Evolutionary conservation across 1,140 invertebrate genomes (phyloP).

Genomic region (Goniozus legneri): DNA sequence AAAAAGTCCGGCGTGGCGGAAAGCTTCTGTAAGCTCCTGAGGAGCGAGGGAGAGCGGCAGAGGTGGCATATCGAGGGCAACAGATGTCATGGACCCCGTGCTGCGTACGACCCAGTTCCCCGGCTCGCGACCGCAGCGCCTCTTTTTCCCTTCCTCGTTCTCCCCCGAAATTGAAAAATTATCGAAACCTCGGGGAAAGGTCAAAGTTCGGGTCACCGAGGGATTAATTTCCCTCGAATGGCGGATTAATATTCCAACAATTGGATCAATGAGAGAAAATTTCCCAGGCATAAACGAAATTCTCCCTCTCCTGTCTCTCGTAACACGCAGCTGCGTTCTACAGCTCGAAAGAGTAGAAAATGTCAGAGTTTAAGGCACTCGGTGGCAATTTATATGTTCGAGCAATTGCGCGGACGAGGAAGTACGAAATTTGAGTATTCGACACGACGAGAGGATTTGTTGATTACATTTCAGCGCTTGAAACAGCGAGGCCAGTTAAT

Average conservation of each 20-base stretch:
- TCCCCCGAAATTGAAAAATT: too few species aligned
- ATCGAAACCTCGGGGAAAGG: too few species aligned
- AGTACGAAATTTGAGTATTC: slow-evolving; percentile 7
- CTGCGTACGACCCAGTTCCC: slow-evolving; percentile 23
- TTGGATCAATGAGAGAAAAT: slow-evolving; percentile 6
- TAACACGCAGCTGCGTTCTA: slow-evolving; percentile 10
- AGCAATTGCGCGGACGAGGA: slow-evolving; percentile 4
- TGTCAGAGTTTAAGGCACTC: too few species aligned
- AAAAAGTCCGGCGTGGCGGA: too few species aligned
- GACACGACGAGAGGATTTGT: slow-evolving; percentile 1
- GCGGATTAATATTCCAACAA: slow-evolving; percentile 2
- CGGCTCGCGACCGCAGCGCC: too few species aligned
- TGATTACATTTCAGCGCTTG: too few species aligned
- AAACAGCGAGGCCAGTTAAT: too few species aligned
- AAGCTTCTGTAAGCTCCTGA: neutral
- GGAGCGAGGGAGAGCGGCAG: neutral
- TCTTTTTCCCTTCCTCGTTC: too few species aligned
- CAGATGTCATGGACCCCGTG: slow-evolving; percentile 30
- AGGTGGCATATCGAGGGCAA: slow-evolving; percentile 20
- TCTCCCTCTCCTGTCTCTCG: slow-evolving; percentile 6
- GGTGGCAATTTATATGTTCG: too few species aligned
- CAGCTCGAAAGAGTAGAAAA: slow-evolving; percentile 7
- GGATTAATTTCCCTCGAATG: too few species aligned
- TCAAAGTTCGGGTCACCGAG: too few species aligned
- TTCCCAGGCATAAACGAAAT: neutral